A percentile compares a stretch with the other conserved stretches of the same genome.
Conservation (phyloP, 2,113 vertebrate species). For the Phylloscopus trochiloides region DNA sequence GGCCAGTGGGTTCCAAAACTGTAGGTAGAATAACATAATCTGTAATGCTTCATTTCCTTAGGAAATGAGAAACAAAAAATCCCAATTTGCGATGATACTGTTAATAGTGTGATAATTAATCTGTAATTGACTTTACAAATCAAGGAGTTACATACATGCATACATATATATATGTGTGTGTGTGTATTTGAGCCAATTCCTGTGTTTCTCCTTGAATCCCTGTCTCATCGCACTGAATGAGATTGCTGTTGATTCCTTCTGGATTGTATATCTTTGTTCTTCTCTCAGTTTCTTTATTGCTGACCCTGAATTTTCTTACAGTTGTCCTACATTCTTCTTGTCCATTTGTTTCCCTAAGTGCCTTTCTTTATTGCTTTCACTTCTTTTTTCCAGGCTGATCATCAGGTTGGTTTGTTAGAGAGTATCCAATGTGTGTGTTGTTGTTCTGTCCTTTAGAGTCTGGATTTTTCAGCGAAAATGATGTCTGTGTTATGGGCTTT, state of each 20-base stretch:
- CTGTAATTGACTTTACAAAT: neutral
- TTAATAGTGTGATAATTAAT: neutral
- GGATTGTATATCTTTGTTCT: neutral
- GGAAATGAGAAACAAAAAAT: neutral
- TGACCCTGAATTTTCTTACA: neutral
- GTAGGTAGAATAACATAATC: neutral
- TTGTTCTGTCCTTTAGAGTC: neutral
- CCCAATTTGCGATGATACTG: neutral
- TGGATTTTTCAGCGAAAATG: neutral
- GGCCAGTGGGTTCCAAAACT: neutral
- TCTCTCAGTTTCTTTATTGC: neutral
- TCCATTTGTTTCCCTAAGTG: neutral
- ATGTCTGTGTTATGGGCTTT: neutral
- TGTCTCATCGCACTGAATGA: neutral
- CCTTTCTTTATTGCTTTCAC: neutral
- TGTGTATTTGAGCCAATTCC: neutral
- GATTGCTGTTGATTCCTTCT: neutral
- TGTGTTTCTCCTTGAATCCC: neutral
- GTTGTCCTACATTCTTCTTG: neutral
- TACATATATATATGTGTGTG: neutral
- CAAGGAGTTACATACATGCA: neutral
- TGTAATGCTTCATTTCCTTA: neutral
- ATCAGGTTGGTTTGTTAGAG: neutral
- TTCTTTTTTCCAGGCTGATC: neutral
- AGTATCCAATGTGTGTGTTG: neutral